Conservation (phyloP, 2,797 vertebrate genomes). For the Neostethus bicornis region DNA sequence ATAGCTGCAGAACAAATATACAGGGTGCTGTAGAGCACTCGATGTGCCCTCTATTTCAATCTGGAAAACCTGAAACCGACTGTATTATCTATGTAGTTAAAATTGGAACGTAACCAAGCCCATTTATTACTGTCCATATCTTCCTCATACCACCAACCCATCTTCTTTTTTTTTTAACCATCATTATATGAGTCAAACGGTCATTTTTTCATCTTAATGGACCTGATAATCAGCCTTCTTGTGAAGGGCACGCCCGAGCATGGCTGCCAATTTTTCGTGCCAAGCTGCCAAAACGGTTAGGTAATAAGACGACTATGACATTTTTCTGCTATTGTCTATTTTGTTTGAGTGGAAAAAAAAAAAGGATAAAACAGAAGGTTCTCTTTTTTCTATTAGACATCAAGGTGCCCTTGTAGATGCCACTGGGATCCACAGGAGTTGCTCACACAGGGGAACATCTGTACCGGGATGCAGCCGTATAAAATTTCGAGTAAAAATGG, state of each 20-base stretch:
- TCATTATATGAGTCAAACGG: conserved; percentile 46
- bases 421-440: conserved; percentile 16
- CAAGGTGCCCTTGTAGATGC: conserved; percentile 37
- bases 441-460: conserved; percentile 13
- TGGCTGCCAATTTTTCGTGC: conserved; percentile 34
- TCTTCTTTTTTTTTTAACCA: conserved; percentile 32
- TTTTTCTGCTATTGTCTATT: conserved; percentile 6
- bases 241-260: conserved; percentile 44
- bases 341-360: conserved; percentile 2
- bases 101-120: no score
- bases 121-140: conserved; percentile 19
- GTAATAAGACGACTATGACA: neutral
- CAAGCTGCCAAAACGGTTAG: conserved; percentile 26
- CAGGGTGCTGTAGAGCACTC: no score
- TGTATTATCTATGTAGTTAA: no score
- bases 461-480: conserved; percentile 17
- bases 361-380: neutral
- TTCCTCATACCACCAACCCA: conserved; percentile 11
- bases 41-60: no score
- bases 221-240: conserved; percentile 41
- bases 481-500: no score
- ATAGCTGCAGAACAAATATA: conserved; percentile 14
- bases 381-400: conserved; percentile 8
- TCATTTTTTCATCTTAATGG: conserved; percentile 51
- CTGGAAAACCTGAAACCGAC: no score